These are phyloP conservation scores for Byasa hedistus DNA, from an alignment of 2,888 invertebrate genomes.

Conservation along the genomic window DNA sequence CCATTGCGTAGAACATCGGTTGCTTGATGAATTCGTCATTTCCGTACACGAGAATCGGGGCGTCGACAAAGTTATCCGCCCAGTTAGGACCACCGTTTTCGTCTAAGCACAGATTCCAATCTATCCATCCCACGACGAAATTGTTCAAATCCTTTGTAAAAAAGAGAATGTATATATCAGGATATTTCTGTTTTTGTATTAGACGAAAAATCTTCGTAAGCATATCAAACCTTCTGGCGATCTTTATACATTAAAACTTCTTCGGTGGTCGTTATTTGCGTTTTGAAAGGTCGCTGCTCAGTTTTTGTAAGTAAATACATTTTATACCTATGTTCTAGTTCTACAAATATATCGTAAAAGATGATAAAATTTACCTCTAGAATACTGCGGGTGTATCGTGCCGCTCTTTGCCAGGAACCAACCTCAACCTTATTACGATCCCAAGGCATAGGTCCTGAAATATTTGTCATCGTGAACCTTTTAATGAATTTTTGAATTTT, in stretches of 20 bases:
- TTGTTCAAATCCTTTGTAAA: constrained; percentile 82
- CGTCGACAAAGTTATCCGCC: constrained; percentile 87
- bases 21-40: constrained; percentile 90
- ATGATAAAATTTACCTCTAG: constrained; percentile 75
- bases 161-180: not conserved
- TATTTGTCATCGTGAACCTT: not conserved
- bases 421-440: constrained; percentile 79
- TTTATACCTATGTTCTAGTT: not conserved
- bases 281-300: too few relatives aligned
- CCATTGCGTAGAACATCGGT: constrained; percentile 92
- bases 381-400: constrained; percentile 83
- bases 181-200: not conserved
- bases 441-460: constrained; percentile 80
- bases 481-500: too few relatives aligned
- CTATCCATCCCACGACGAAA: constrained; percentile 90
- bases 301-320: too few relatives aligned
- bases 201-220: too few relatives aligned
- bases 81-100: constrained; percentile 89
- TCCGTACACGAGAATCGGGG: constrained; percentile 81
- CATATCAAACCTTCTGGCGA: too few relatives aligned
- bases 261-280: too few relatives aligned
- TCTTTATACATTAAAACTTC: too few relatives aligned
- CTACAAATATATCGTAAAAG: not conserved
- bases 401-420: constrained; percentile 89
- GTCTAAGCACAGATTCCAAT: constrained; percentile 93